Percentiles rank a stretch among this genome's conserved stretches.
Evolutionary conservation across 2,113 vertebrate species (phyloP).

Genomic region (Salvelinus sp.): DNA sequence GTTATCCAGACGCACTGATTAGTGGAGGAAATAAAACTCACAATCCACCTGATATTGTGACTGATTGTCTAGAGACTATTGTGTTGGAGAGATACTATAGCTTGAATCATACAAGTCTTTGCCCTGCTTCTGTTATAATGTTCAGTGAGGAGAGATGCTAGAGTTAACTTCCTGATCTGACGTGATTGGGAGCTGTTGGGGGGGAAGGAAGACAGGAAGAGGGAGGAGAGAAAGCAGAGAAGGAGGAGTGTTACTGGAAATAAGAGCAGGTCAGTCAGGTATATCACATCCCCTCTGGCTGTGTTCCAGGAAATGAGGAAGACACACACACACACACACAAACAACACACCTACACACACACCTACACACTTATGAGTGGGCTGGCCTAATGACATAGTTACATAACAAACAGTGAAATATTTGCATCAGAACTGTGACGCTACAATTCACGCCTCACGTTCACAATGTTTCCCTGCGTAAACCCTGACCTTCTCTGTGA

Average conservation of each 20-base stretch:
- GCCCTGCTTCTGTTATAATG: too few relatives aligned
- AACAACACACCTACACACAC: neutral
- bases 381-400: too few relatives aligned
- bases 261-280: constrained; percentile 51
- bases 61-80: too few relatives aligned
- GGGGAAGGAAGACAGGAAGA: constrained; percentile 19
- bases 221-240: constrained; percentile 29
- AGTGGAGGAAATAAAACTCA: too few relatives aligned
- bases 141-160: neutral
- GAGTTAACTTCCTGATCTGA: neutral
- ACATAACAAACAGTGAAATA: neutral
- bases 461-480: too few relatives aligned
- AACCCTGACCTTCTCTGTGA: too few relatives aligned
- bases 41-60: too few relatives aligned
- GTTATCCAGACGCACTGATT: too few relatives aligned
- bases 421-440: too few relatives aligned
- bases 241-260: constrained; percentile 70
- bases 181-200: constrained; percentile 14
- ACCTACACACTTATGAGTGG: neutral
- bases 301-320: constrained; percentile 59
- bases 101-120: too few relatives aligned
- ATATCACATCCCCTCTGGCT: constrained; percentile 12
- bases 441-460: too few relatives aligned
- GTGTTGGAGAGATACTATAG: too few relatives aligned
- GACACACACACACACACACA: constrained; percentile 32